A percentile compares a stretch with the other conserved stretches of the same genome.
phyloP scores from a whole-genome alignment of 2,888 invertebrate genomes.

The Pristionchus entomophagus region DNA sequence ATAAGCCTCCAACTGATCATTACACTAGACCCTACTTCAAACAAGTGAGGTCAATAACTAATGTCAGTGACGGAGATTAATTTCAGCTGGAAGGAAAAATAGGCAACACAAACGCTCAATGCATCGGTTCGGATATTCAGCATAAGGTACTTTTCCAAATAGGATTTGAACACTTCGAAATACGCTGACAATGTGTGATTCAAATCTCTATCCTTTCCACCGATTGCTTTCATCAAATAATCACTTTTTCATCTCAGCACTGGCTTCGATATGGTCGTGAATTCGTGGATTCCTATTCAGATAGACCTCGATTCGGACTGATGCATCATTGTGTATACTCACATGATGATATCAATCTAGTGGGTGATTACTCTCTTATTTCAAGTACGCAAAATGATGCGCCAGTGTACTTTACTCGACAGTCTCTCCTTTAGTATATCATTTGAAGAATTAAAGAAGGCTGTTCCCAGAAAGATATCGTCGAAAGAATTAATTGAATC shows the following conservation, averaged over 20 bases:
- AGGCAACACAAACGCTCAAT: background rate
- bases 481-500: no score
- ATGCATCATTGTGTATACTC: slow-evolving; percentile 76
- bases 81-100: background rate
- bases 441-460: no score
- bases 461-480: no score
- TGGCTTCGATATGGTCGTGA: slow-evolving; percentile 76
- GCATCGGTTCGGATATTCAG: background rate
- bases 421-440: background rate
- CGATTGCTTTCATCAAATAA: slow-evolving; percentile 65
- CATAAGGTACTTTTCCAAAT: background rate
- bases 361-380: slow-evolving; percentile 53
- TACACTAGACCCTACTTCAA: slow-evolving; percentile 75
- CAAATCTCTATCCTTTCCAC: background rate
- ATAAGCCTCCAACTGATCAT: slow-evolving; percentile 76
- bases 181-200: background rate
- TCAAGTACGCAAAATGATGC: background rate
- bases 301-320: slow-evolving; percentile 75
- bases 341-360: slow-evolving; percentile 73
- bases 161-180: no score
- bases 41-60: slow-evolving; percentile 56
- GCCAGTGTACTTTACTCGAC: background rate
- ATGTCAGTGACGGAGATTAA: background rate
- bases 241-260: background rate
- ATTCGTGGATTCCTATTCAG: slow-evolving; percentile 70